A percentile compares a stretch with the other conserved stretches of the same genome.
These are phyloP conservation scores for Luperina nickerlii DNA, from an alignment of 2,888 invertebrate species.

Conservation along the genomic window DNA sequence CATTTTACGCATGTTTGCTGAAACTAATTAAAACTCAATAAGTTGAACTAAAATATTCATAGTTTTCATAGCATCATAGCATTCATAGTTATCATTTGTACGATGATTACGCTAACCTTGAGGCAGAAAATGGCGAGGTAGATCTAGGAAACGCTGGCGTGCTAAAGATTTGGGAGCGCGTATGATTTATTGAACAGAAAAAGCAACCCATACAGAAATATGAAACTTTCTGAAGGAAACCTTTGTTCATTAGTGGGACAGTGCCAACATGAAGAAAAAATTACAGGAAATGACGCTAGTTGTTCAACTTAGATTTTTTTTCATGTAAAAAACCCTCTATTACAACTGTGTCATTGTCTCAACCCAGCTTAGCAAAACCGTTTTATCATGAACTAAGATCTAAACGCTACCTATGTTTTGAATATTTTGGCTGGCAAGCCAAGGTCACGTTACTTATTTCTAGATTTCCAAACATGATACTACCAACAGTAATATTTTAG, in stretches of 20 bases:
- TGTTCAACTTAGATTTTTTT: background rate
- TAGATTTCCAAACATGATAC: slow-evolving; percentile 69
- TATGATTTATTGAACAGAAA: background rate
- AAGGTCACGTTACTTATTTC: slow-evolving; percentile 70
- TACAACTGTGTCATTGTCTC: slow-evolving; percentile 35
- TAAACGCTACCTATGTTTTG: slow-evolving; percentile 54
- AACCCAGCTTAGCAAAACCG: slow-evolving; percentile 30
- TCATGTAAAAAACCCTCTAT: background rate
- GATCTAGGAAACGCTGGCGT: background rate
- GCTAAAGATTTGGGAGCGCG: background rate
- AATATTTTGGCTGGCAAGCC: slow-evolving; percentile 50
- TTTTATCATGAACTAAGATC: slow-evolving; percentile 46
- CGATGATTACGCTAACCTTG: background rate
- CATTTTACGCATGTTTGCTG: slow-evolving; percentile 1
- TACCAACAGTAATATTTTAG: slow-evolving; percentile 50
- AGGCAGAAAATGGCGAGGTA: background rate
- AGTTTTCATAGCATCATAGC: too few relatives aligned
- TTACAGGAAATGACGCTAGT: background rate
- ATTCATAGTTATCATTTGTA: too few relatives aligned
- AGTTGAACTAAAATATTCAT: background rate
- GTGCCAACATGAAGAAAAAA: background rate
- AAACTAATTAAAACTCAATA: slow-evolving; percentile 3
- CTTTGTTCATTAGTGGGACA: background rate
- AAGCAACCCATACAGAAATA: background rate
- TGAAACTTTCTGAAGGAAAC: background rate